Base-by-base conservation (phyloP, 2,113 vertebrate genomes). In the Apteryx mantelli region DNA sequence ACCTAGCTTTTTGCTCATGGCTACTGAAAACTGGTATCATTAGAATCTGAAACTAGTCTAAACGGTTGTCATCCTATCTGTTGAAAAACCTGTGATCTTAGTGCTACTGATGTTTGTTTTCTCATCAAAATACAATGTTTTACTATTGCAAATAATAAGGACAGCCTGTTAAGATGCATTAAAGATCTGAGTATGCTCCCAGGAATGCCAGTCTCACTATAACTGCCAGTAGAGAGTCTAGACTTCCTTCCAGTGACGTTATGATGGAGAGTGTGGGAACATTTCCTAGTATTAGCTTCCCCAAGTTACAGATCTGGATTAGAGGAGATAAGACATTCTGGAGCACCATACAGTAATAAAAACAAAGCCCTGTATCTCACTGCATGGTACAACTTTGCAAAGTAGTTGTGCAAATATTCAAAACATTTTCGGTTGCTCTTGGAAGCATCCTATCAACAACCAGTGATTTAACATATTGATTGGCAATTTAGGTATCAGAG, bases 1-100 rank as follows among this genome's bases (percentile, higher is more conserved):
- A 34, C 7, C 1, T 5, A 6, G 8, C 1, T 28, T 26, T 84
- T 52, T 44, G 0, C 16, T 34, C 7, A 53, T 65, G 11, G 19
- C 18, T 65, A 8, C 32, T 46, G 24, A 53, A 75, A 93, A 63
- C 10, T 28, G 19, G 11, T 17, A 5, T 68, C 4, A 30, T 64
- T 76, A 36, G 87, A 95, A 28, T 32, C 22, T 58, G 36, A 82
- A 91, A 75, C 48, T 61, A 55, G 60, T 56, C 28, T 28, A 52
- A 78, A 52, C 46, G 7, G 6, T 40, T 77, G 13, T 86, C 40
- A 44, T 71, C 44, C 61, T 66, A 48, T 30, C 25, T 63, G 9
- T 11, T 68, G 66, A 79, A 71, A 86, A 78, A 21, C 5, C 15
- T 34, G 15, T 40, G 42, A 36, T 52, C 12, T 36, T 64, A 26